phyloP scores from a whole-genome alignment of 1,140 invertebrate genomes.

The Heterodera carotae region DNA sequence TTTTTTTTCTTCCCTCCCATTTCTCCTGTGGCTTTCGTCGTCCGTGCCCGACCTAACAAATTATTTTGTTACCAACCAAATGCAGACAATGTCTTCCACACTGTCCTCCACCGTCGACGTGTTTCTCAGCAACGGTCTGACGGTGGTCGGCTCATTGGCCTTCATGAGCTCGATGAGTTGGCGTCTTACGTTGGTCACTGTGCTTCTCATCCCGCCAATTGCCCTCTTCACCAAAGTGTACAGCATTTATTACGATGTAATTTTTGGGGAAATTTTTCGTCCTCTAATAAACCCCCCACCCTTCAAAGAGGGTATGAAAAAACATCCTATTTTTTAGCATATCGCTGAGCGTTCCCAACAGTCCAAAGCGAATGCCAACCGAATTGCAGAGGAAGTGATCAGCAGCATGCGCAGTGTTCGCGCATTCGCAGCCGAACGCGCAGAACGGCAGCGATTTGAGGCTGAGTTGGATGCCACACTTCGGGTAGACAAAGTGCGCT shows the following conservation, averaged over 20 bases:
- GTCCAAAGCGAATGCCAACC: constrained; percentile 66
- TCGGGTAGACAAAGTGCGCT: constrained; percentile 48
- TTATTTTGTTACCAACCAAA: too few species aligned
- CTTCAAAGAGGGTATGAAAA: background rate
- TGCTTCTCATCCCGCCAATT: constrained; percentile 63
- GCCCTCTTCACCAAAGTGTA: constrained; percentile 63
- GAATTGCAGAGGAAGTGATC: constrained; percentile 67
- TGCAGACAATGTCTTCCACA: constrained; percentile 63
- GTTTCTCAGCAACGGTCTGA: constrained; percentile 61
- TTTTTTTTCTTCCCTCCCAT: constrained; percentile 18
- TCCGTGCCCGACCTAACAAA: too few species aligned
- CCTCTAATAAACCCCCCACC: background rate
- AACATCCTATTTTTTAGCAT: constrained; percentile 54
- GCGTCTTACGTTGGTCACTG: constrained; percentile 66
- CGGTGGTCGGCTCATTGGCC: constrained; percentile 62
- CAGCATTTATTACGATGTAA: constrained; percentile 66
- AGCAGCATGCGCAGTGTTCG: constrained; percentile 66
- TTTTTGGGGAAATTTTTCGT: constrained; percentile 22
- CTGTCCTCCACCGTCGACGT: constrained; percentile 60
- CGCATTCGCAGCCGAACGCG: constrained; percentile 65
- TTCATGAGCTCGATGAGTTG: constrained; percentile 67
- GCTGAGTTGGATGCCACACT: constrained; percentile 55
- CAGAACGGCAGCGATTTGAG: constrained; percentile 58
- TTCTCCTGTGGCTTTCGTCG: background rate
- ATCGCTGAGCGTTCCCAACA: constrained; percentile 66